Evolutionary conservation across 2,888 invertebrate genomes (phyloP).

Genomic region (Calameuta pallipes): DNA sequence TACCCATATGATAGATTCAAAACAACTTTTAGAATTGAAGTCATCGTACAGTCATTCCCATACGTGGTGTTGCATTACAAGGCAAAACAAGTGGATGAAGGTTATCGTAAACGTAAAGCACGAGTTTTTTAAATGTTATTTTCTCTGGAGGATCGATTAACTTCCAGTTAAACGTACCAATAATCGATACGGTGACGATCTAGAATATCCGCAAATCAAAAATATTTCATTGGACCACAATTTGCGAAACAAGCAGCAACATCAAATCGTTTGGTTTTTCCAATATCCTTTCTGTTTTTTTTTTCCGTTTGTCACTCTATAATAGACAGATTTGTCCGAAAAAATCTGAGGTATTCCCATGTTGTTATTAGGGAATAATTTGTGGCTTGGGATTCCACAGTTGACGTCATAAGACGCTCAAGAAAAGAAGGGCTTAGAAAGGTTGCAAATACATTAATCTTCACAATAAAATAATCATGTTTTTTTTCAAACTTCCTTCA

Average conservation of each 20-base stretch:
- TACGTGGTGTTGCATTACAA: neutral
- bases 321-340: neutral
- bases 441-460: neutral
- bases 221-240: neutral
- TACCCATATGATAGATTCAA: no score
- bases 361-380: neutral
- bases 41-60: neutral
- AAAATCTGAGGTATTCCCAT: neutral
- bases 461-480: neutral
- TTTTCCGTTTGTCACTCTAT: neutral
- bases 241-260: neutral
- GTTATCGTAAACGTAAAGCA: neutral
- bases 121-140: neutral
- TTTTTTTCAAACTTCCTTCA: neutral
- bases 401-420: neutral
- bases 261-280: neutral
- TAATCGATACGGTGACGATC: neutral
- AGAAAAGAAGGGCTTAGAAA: neutral
- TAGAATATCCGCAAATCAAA: neutral
- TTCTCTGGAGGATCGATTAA: neutral
- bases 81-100: neutral
- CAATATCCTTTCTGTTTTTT: neutral
- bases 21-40: no score
- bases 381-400: neutral
- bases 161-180: neutral